These are phyloP conservation scores for Tympanuchus pallidicinctus DNA, from an alignment of 2,113 vertebrate species.

Conservation along the genomic window DNA sequence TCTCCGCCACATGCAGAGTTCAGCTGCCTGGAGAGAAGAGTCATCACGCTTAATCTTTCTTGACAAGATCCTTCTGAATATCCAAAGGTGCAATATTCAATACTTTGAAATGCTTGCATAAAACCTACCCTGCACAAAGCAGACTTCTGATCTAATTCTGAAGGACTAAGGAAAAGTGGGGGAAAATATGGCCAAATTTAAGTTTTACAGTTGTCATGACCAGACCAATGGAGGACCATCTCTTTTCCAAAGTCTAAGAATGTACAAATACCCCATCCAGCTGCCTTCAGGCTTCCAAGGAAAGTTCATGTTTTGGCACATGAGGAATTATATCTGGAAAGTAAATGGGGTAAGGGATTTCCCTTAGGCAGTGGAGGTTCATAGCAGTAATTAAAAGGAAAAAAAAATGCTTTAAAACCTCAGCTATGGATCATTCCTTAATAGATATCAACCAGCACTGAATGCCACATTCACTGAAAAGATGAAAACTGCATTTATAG, in stretches of 20 bases:
- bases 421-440: constrained; percentile 8
- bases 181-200: background rate
- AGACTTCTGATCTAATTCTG: background rate
- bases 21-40: background rate
- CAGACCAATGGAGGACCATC: background rate
- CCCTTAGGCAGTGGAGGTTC: background rate
- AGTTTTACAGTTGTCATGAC: background rate
- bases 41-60: background rate
- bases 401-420: constrained; percentile 38
- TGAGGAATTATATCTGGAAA: constrained; percentile 46
- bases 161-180: background rate
- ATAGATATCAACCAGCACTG: constrained; percentile 28
- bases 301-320: constrained; percentile 32
- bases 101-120: background rate
- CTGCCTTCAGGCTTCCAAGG: constrained; percentile 30
- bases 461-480: constrained; percentile 25
- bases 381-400: constrained; percentile 33
- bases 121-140: background rate
- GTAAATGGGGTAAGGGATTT: constrained; percentile 25
- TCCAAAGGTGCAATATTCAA: background rate
- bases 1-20: background rate
- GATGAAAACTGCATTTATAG: constrained; percentile 48
- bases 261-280: constrained; percentile 8
- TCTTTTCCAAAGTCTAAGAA: background rate
- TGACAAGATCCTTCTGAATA: background rate